Evolutionary conservation across 2,113 vertebrate species (phyloP).

Genomic region (Corythaeola cristata): DNA sequence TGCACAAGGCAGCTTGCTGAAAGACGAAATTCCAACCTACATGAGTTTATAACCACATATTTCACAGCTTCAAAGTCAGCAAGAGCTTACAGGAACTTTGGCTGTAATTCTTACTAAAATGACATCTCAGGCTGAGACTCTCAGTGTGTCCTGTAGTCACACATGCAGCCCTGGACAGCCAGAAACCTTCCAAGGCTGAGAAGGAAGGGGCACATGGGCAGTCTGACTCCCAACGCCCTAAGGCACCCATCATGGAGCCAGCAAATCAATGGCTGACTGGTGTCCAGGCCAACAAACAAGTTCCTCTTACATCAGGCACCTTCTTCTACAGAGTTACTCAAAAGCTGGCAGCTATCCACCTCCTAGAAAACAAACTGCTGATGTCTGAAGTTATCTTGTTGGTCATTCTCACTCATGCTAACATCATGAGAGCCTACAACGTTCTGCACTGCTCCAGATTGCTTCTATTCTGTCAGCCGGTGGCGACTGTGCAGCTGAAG

Average conservation of each 20-base stretch:
- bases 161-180: not conserved
- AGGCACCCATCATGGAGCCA: not conserved
- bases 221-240: not conserved
- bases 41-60: fast-evolving
- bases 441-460: not conserved
- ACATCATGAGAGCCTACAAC: fast-evolving
- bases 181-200: not conserved
- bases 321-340: not conserved
- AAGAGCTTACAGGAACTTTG: not conserved
- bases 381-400: not conserved
- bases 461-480: not conserved
- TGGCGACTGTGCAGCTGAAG: not conserved
- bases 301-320: not conserved
- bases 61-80: not conserved
- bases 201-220: not conserved
- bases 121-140: not conserved
- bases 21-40: not conserved
- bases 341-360: not conserved
- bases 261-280: not conserved
- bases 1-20: not conserved
- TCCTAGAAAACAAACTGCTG: conserved; percentile 15
- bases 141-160: not conserved
- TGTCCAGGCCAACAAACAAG: not conserved
- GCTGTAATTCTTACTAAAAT: not conserved
- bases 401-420: not conserved